Percentiles rank a stretch among this genome's conserved stretches.
Evolutionary conservation across 35 echinoderm and acorn worm genomes (phyloP).

Genomic region (Heliocidaris tuberculata): DNA sequence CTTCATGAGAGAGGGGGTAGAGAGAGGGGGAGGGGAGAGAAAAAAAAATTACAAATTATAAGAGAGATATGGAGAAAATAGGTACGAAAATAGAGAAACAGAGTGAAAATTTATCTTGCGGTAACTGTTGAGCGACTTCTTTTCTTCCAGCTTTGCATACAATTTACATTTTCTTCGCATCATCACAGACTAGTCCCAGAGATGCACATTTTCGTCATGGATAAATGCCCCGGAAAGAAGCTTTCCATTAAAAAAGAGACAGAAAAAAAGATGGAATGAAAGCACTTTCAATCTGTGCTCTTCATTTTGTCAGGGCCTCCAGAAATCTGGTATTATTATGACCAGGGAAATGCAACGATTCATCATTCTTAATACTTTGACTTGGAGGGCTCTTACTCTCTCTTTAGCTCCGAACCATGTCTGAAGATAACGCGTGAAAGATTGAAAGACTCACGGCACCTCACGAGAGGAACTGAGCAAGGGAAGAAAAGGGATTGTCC

Average conservation of each 20-base stretch:
- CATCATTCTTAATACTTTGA: neutral
- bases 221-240: neutral
- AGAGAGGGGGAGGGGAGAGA: neutral
- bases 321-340: neutral
- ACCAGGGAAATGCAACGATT: neutral
- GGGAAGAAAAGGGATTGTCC: neutral
- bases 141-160: neutral
- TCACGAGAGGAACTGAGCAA: neutral
- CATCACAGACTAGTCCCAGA: neutral
- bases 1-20: neutral
- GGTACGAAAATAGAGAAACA: neutral
- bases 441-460: neutral
- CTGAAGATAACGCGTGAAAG: neutral
- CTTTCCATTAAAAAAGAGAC: neutral
- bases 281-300: slow-evolving; percentile 1
- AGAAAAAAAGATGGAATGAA: neutral
- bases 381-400: neutral
- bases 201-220: neutral
- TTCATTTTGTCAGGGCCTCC: slow-evolving; percentile 7
- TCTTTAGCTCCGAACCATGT: neutral
- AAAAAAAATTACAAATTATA: neutral
- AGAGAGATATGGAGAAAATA: neutral
- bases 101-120: neutral
- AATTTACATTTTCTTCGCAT: neutral
- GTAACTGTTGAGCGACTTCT: neutral